Base-by-base conservation (phyloP, 2,888 invertebrate genomes). In the Serripes groenlandicus region DNA sequence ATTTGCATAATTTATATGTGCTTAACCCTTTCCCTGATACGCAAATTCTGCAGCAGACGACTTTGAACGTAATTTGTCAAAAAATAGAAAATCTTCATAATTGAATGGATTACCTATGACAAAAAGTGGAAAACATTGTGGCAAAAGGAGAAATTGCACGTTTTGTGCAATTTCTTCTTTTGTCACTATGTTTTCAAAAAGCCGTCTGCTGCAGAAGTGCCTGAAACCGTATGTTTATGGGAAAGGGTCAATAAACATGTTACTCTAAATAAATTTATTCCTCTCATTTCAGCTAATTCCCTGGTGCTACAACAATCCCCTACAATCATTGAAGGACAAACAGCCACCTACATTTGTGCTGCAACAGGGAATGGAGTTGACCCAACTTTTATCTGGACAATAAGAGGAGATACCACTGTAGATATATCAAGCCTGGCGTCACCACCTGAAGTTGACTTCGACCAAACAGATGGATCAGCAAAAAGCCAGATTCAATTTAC, bases 281-380 rank as follows among this genome's bases (percentile, higher is more conserved):
- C 7, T 64, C n/a, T 64, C 21, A 37, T 52, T 77, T n/a, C 74
- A 74, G 73, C 78, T 2, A 3, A 35, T 9, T 49, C 78, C 28
- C 60, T 75, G 30, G 72, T 80, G 26, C 42, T 80, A 30, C 62
- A 71, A n/a, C 34, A 37, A n/a, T 54, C 70, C 23, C 49, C 54
- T 28, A 21, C 7, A 15, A 66, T 75, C 0, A 11, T n/a, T 1
- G 28, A 54, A 11, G 64, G 64, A 28, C 62, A 72, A 23, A 9
- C 30, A 0, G 56, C 72, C 3, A 56, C 37, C 15, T 80, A 66
- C 32, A 64, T 37, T n/a, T 80, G 80, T 58, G 26, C 66, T 1
- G 66, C 66, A 32, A n/a, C 23, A 5, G 80, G 75, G 26, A 49
- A 5, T 1, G 75, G 80, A 2, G 3, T 23, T 4, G 75, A 80